Evolutionary conservation across 2,797 vertebrate genomes (phyloP), one percentile per base, ranked within the genome.

Genomic region (Enteromius afrohamiltoni): DNA sequence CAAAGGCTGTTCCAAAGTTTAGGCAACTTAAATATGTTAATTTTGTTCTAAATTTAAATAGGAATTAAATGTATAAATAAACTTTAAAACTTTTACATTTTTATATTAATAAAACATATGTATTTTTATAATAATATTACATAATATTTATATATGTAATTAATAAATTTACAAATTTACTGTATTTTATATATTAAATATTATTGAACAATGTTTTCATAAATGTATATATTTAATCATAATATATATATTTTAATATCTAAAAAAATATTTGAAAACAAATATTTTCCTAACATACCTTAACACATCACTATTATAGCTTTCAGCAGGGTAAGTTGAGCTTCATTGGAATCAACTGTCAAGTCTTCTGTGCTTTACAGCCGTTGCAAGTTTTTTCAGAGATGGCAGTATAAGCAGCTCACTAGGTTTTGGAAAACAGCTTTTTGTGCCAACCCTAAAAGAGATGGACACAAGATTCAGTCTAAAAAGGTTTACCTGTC

Each of bases 401-500:
- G 19, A 74, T 31, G 29, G 17, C 2, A 13, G 17, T 4, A 17
- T 58, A 40, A 58, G 51, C 51, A 60, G 51, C 34, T 76, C 31
- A 10, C 51, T 34, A 40, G 29, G 19, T 40, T 55, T 76, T 76
- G 13, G n/a, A 77, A 60, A 34, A 45, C n/a, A 45, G 55, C 29
- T 29, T 58, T 58, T 80, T 42, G 6, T 55, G n/a, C 71, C 10
- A 9, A 3, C 13, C 26, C 40, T 60, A 19, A 80, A 71, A 47
- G 26, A 34, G 37, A 26, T 45, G 60, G 3, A 78, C 40, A 47
- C 60, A 23, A 21, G 37, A 31, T 34, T 79, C 10, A 69, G 51
- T 60, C n/a, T 80, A n/a, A 58, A 80, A 69, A 70, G 31, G 49
- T 55, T 67, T 68, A 40, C 34, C 70, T 75, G 62, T 23, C 47